These are phyloP conservation scores for Eupeodes corollae DNA, from an alignment of 1,140 invertebrate species.

Conservation along the genomic window DNA sequence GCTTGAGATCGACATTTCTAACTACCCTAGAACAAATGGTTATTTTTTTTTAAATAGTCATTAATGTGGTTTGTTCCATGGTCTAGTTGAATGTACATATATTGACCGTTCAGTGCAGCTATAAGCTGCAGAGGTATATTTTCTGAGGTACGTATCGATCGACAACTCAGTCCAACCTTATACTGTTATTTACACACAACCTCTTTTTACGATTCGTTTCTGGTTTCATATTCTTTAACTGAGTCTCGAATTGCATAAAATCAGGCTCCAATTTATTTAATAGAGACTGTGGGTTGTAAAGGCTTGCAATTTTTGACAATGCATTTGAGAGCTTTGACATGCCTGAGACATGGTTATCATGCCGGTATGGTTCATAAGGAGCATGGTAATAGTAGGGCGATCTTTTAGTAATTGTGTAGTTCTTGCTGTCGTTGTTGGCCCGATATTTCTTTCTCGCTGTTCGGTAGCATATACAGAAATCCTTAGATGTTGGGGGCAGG, in stretches of 20 bases:
- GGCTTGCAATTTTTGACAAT: constrained; percentile 18
- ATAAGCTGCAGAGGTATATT: no score
- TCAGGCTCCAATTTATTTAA: constrained; percentile 6
- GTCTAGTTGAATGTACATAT: no score
- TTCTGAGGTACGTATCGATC: no score
- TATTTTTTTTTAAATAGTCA: no score
- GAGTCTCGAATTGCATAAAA: not conserved
- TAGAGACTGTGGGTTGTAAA: constrained; percentile 18
- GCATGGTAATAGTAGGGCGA: constrained; percentile 36
- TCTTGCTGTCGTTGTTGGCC: constrained; percentile 68
- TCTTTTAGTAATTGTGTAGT: constrained; percentile 34
- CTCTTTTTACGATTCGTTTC: no score
- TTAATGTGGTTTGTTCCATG: no score
- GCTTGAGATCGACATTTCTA: no score
- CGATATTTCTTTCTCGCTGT: constrained; percentile 64
- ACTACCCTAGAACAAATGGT: no score
- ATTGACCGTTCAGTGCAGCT: no score
- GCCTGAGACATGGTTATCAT: constrained; percentile 20
- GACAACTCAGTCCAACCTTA: no score
- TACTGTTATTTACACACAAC: no score
- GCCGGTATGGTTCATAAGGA: constrained; percentile 24
- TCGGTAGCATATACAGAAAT: constrained; percentile 83
- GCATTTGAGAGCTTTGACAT: constrained; percentile 30
- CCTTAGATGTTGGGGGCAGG: constrained; percentile 60
- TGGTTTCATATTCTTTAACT: no score